Evolutionary conservation across 2,113 vertebrate species (phyloP).

Genomic region (Micromys minutus): DNA sequence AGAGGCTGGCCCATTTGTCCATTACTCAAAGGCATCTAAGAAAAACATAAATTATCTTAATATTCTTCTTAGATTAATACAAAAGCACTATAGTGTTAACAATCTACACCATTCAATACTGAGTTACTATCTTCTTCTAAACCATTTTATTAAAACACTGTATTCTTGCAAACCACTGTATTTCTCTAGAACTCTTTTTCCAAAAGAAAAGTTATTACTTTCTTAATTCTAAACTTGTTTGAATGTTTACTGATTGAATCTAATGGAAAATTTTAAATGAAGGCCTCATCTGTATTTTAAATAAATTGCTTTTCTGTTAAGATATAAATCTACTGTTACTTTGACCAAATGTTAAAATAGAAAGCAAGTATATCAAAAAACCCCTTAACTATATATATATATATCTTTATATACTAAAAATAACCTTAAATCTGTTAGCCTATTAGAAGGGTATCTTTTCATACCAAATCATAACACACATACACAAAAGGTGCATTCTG

Average conservation of each 20-base stretch:
- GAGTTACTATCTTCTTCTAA: background rate
- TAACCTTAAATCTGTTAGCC: background rate
- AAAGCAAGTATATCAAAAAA: background rate
- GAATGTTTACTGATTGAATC: background rate
- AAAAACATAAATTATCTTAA: conserved; percentile 82
- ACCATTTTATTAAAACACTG: conserved; percentile 34
- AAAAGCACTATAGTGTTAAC: too few species aligned
- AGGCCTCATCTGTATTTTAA: conserved; percentile 50
- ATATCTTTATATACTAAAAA: background rate
- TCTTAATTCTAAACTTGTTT: conserved; percentile 52
- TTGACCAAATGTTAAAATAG: conserved; percentile 42
- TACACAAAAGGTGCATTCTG: background rate
- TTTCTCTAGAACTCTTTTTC: background rate
- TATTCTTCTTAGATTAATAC: too few species aligned
- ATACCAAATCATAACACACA: conserved; percentile 27
- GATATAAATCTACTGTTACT: background rate
- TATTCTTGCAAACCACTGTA: conserved; percentile 53
- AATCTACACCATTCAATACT: too few species aligned
- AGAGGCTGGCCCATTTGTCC: conserved; percentile 93
- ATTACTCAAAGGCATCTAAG: conserved; percentile 96
- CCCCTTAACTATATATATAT: background rate
- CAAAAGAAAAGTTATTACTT: conserved; percentile 39
- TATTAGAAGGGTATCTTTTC: background rate
- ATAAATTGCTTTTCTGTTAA: conserved; percentile 43
- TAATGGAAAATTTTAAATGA: conserved; percentile 47